These are phyloP conservation scores for Esox masquinongy DNA, from an alignment of 2,797 vertebrate genomes.

Conservation along the genomic window DNA sequence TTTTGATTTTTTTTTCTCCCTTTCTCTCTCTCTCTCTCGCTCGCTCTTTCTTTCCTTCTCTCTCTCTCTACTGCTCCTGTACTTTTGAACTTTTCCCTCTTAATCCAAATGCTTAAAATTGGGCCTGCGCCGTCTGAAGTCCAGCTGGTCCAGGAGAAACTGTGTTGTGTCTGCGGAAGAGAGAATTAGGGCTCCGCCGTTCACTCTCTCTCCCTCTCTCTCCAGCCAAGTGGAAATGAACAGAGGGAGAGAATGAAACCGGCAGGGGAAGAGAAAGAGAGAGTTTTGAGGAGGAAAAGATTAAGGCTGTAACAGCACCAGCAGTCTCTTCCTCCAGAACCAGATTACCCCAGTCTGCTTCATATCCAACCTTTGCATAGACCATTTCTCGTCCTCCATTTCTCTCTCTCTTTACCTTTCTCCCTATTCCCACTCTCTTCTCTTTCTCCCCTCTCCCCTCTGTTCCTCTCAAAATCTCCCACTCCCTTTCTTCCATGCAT, in stretches of 20 bases:
- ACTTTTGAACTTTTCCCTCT: constrained; percentile 28
- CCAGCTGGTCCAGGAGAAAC: constrained; percentile 22
- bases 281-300: not conserved
- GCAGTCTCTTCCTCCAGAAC: not conserved
- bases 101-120: constrained; percentile 37
- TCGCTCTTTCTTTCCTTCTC: not conserved
- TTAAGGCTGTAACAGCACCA: not conserved
- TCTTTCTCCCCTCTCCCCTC: not conserved
- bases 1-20: constrained; percentile 36
- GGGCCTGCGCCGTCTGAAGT: constrained; percentile 31
- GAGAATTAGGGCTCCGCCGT: constrained; percentile 10
- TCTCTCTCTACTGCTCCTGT: not conserved
- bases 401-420: constrained; percentile 1
- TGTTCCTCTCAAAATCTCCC: not conserved
- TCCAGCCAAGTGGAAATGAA: constrained; percentile 16
- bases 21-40: constrained; percentile 7
- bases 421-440: not conserved
- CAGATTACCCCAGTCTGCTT: not conserved
- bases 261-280: not conserved
- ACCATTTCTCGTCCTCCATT: not conserved
- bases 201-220: not conserved
- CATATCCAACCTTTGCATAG: not conserved
- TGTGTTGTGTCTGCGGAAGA: constrained; percentile 15
- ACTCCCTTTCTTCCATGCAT: not conserved
- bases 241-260: not conserved